Evolutionary conservation across 2,113 vertebrate species (phyloP).

Genomic region (Panurus biarmicus): DNA sequence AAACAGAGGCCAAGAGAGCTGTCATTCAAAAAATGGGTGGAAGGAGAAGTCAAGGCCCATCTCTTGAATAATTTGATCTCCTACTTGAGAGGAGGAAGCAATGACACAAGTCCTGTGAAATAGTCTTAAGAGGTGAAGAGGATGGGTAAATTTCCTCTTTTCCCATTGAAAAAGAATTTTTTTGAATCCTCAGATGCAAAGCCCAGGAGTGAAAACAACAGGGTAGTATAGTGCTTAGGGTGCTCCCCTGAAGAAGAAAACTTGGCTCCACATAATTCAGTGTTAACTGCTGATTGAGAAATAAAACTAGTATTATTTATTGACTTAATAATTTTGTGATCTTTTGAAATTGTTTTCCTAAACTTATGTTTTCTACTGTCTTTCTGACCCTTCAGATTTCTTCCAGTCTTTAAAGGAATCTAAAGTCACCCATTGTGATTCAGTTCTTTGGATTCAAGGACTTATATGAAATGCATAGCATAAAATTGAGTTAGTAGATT

Average conservation of each 20-base stretch:
- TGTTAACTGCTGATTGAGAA: not conserved
- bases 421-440: not conserved
- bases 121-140: not conserved
- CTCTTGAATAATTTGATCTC: not conserved
- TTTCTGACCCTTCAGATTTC: not conserved
- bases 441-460: not conserved
- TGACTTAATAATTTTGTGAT: not conserved
- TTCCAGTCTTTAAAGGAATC: not conserved
- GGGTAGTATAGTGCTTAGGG: not conserved
- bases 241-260: not conserved
- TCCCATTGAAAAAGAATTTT: not conserved
- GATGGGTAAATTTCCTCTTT: not conserved
- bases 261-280: not conserved
- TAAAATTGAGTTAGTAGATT: not conserved
- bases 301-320: not conserved
- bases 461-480: not conserved
- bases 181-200: not conserved
- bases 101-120: not conserved
- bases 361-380: not conserved
- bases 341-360: not conserved
- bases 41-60: not conserved
- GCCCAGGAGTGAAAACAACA: not conserved
- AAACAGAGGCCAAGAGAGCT: not conserved
- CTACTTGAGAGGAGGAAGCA: not conserved
- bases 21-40: not conserved